A percentile compares a stretch with the other conserved stretches of the same genome.
phyloP scores from a whole-genome alignment of 2,113 vertebrate species.

The Seriola dumerili region DNA sequence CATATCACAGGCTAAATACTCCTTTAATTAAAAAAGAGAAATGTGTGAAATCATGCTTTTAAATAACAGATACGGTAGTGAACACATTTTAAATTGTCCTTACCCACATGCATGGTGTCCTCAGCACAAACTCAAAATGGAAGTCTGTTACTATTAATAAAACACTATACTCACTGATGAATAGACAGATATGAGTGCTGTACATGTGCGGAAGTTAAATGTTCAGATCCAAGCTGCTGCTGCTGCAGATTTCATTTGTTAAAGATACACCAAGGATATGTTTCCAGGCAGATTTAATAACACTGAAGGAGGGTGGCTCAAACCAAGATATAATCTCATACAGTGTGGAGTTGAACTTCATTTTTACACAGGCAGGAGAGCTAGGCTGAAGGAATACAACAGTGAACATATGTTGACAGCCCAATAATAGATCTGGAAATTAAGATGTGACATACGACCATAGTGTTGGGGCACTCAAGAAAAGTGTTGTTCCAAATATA shows the following conservation, averaged over 20 bases:
- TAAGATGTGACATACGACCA: not conserved
- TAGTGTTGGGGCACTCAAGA: not conserved
- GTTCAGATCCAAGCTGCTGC: too few relatives aligned
- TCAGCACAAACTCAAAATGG: too few relatives aligned
- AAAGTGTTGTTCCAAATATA: too few relatives aligned
- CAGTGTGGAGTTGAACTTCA: too few relatives aligned
- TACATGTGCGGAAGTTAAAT: not conserved
- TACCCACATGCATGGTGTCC: too few relatives aligned
- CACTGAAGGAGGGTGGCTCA: too few relatives aligned
- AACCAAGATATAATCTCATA: too few relatives aligned
- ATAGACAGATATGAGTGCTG: not conserved
- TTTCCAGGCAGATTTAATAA: not conserved
- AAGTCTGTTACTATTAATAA: too few relatives aligned
- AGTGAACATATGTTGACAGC: too few relatives aligned
- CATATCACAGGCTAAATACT: constrained; percentile 7
- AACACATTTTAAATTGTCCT: not conserved
- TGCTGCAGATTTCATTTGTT: too few relatives aligned
- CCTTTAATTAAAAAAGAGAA: constrained; percentile 26
- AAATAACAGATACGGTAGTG: constrained; percentile 8
- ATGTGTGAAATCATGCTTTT: constrained; percentile 10
- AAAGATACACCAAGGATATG: not conserved
- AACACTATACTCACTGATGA: too few relatives aligned
- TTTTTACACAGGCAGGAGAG: not conserved
- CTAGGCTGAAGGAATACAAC: not conserved
- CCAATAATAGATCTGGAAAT: not conserved